Evolutionary conservation across 2,113 vertebrate species (phyloP), one percentile per base, ranked within the genome.

Genomic region (Numenius arquata): DNA sequence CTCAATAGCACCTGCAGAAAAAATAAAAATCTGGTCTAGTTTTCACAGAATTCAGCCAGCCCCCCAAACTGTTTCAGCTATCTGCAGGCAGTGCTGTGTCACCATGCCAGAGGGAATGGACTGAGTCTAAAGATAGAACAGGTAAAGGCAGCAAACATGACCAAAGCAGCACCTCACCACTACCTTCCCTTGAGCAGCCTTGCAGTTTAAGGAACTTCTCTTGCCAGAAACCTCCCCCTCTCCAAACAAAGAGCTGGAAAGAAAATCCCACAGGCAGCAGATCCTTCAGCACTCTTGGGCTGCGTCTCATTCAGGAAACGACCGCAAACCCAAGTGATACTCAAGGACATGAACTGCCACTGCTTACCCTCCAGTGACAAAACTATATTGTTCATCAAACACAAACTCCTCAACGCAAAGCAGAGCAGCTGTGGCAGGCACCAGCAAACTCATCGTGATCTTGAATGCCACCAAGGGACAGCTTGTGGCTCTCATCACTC

Each of bases 291-390:
- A 9, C 48, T 41, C 22, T 45, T 36, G 29, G 25, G 52, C 67
- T 41, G 26, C 1, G 0, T 76, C 38, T 50, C 27, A 11, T 48
- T 32, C 20, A 68, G 61, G n/a, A 43, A 40, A 72, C 0, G 0
- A 53, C 30, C 41, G 9, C 13, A 30, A 59, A 8, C 41, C 32
- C 90, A 50, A 66, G 65, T 59, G 43, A 59, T n/a, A 18, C 48
- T 63, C 53, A 13, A 63, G 65, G 61, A 15, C 6, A 45, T 18
- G 45, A 66, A 9, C 45, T 2, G 0, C 27, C n/a, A 27, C 70
- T 58, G 38, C 74, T 76, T n/a, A 56, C 55, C 48, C 56, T 56
- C 47, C 26, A 40, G 34, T 52, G 62, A 92, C 25, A 75, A 23
- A 59, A 45, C 36, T 47, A 11, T 23, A 38, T 11, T 43, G 41